Evolutionary conservation across 37 sponge, comb jelly and placozoan genomes (phyloP), one percentile per base, ranked within the genome.

Genomic region (Tethya wilhelma): DNA sequence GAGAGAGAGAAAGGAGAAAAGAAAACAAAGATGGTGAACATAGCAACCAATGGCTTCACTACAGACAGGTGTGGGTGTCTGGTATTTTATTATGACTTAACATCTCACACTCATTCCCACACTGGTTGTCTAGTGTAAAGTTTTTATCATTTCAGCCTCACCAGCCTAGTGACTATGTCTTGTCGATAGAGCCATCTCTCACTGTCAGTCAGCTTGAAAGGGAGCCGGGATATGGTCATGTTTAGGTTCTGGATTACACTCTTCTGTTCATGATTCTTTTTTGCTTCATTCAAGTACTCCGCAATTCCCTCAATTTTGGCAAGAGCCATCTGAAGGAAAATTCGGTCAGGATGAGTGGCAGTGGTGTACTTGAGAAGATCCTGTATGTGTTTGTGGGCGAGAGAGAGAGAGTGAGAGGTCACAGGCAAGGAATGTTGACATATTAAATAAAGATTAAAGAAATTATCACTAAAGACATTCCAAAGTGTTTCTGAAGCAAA

Each of bases 231-330:
- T 14, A 85, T 55, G 42, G 41, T 71, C 36, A 44, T 62, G 68
- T 30, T 78, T 12, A 93, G 81, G 68, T 88, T 56, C 32, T 79
- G 45, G 53, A 93, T 78, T 8, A 93, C 57, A 22, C 42, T 53
- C 28, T 56, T 38, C 44, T 93, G 93, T 40, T 88, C 89, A 46
- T 25, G 55, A 45, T 55, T 44, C 14, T 80, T 39, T 74, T 88
- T 88, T 34, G 82, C 59, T 66, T 93, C 89, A 45, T 93, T 87
- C 41, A 93, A 64, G 74, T 76, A 81, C 20, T 85, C 81, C 0
- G 93, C 82, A 29, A 88, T 88, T 43, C 78, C 81, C 60, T 93
- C 93, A 53, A 80, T 67, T 20, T 71, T 69, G 26, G 93, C 81
- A 32, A 88, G 81, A 0, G 93, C 89, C 82, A 93, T 67, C 74